phyloP scores from a whole-genome alignment of 2,888 invertebrate species.

The Microdon myrmicae region DNA sequence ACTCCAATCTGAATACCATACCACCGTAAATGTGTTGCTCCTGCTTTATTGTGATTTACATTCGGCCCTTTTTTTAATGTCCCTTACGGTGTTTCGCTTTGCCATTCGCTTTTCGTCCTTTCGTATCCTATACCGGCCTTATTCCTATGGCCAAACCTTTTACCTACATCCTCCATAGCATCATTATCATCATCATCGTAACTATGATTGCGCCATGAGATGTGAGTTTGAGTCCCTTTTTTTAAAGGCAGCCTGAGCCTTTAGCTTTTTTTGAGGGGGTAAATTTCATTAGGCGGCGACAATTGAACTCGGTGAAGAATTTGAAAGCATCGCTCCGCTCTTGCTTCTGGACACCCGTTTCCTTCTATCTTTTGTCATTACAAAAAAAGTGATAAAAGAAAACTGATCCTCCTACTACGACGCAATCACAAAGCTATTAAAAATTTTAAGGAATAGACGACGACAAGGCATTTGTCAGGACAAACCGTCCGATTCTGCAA shows the following conservation, averaged over 20 bases:
- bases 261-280: slow-evolving; percentile 16
- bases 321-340: slow-evolving; percentile 24
- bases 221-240: slow-evolving; percentile 39
- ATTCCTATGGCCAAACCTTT: slow-evolving; percentile 22
- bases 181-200: slow-evolving; percentile 9
- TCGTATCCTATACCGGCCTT: slow-evolving; percentile 39
- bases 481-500: slow-evolving; percentile 15
- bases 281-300: slow-evolving; percentile 53
- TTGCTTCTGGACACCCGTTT: too few species aligned
- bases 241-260: slow-evolving; percentile 3
- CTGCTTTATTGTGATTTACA: slow-evolving; percentile 46
- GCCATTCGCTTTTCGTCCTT: too few species aligned
- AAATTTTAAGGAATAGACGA: slow-evolving; percentile 16
- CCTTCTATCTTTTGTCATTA: slow-evolving; percentile 35
- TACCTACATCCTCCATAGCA: slow-evolving; percentile 8
- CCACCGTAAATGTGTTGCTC: slow-evolving; percentile 8
- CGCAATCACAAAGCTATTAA: slow-evolving; percentile 44
- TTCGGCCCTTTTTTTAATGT: slow-evolving; percentile 38
- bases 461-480: slow-evolving; percentile 35
- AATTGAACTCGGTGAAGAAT: slow-evolving; percentile 49
- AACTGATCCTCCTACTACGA: slow-evolving; percentile 3
- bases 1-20: too few species aligned
- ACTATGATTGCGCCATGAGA: neutral
- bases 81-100: slow-evolving; percentile 8
- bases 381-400: slow-evolving; percentile 27